Percentiles rank a stretch among this genome's conserved stretches.
Conservation (phyloP, 2,888 invertebrate species). For the Yponomeuta evonymella region DNA sequence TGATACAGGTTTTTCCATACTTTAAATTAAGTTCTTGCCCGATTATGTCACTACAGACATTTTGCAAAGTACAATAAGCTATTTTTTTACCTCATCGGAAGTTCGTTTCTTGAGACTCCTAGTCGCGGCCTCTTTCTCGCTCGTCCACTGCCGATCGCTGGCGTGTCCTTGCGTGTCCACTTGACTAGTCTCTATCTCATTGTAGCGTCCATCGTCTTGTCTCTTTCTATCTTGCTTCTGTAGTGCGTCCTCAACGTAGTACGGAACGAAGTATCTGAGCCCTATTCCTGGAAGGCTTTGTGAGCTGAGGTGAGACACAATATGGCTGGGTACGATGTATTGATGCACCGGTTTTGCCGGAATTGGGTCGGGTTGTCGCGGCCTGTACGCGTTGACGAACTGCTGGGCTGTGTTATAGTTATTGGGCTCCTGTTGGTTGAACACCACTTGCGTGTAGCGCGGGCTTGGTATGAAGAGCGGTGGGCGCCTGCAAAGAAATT, state of each 20-base stretch:
- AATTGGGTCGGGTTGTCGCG: conserved; percentile 36
- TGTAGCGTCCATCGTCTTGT: conserved; percentile 55
- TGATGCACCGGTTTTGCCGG: conserved; percentile 34
- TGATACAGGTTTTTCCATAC: too few relatives aligned
- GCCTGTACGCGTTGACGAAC: conserved; percentile 61
- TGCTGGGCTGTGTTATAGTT: conserved; percentile 56
- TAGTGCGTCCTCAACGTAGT: conserved; percentile 30
- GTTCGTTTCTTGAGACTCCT: conserved; percentile 45
- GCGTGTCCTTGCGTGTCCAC: conserved; percentile 37
- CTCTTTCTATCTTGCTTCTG: conserved; percentile 32
- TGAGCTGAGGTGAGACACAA: conserved; percentile 41
- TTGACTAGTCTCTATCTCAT: conserved; percentile 52
- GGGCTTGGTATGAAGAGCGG: conserved; percentile 59
- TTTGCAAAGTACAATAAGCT: too few relatives aligned
- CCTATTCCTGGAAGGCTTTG: conserved; percentile 61
- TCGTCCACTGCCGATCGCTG: conserved; percentile 57
- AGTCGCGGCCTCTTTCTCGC: conserved; percentile 55
- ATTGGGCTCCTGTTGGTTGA: conserved; percentile 35
- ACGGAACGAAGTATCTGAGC: conserved; percentile 57
- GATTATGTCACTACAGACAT: too few relatives aligned
- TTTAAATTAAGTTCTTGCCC: too few relatives aligned
- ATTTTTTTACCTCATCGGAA: conserved; percentile 37
- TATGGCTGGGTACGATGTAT: conserved; percentile 47
- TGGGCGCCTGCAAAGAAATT: conserved; percentile 48
- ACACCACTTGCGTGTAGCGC: conserved; percentile 57